These are phyloP conservation scores for Drosophila novamexicana DNA, from an alignment of 1,140 invertebrate species.

Conservation along the genomic window DNA sequence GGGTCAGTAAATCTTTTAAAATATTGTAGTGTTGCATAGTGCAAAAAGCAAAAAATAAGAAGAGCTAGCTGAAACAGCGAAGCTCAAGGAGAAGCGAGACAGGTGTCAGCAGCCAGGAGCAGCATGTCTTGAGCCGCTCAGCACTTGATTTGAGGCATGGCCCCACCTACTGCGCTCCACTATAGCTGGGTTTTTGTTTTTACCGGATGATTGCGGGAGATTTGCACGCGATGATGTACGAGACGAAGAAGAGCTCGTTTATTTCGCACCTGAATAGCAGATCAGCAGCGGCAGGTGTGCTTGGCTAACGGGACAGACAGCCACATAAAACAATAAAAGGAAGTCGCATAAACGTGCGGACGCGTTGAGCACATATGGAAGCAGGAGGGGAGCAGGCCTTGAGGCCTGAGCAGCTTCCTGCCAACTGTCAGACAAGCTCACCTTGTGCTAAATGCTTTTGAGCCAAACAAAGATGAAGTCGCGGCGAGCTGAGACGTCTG, in stretches of 20 bases:
- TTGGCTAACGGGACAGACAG: constrained; percentile 8
- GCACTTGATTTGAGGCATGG: constrained; percentile 64
- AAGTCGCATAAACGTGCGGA: constrained; percentile 12
- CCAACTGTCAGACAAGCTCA: constrained; percentile 3
- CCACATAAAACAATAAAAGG: constrained; percentile 75
- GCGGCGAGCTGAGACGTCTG: background rate
- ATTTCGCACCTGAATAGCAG: constrained; percentile 66
- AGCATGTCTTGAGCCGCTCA: constrained; percentile 49
- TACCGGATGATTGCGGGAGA: constrained; percentile 65
- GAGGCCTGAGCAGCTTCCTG: background rate
- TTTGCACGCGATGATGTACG: constrained; percentile 76
- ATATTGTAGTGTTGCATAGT: constrained; percentile 72
- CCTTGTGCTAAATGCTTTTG: constrained; percentile 7
- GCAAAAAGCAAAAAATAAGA: constrained; percentile 27
- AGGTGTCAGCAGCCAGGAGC: background rate
- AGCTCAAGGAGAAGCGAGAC: background rate
- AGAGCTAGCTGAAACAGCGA: constrained; percentile 13
- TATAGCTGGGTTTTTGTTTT: background rate
- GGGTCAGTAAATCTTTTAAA: constrained; percentile 80
- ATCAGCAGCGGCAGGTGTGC: constrained; percentile 18
- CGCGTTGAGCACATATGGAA: background rate
- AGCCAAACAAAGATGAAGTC: background rate
- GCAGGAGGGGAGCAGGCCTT: constrained; percentile 1
- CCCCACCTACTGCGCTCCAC: constrained; percentile 15
- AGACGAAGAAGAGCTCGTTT: constrained; percentile 58